Evolutionary conservation across 2,113 vertebrate species (phyloP).

Genomic region (Ardeotis arabs): DNA sequence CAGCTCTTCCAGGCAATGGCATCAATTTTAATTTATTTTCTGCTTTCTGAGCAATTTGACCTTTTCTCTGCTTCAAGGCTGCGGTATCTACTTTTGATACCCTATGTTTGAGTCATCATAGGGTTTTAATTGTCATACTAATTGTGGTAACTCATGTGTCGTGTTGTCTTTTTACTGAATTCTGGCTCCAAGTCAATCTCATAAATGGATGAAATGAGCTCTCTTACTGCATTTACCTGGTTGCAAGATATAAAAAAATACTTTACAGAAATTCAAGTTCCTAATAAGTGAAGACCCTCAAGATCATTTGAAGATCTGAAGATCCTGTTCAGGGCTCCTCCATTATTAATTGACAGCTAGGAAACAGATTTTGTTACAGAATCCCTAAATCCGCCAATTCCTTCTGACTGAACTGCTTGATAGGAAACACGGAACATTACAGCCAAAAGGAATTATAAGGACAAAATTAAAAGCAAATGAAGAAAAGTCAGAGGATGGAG

Average conservation of each 20-base stretch:
- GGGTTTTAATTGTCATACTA: neutral
- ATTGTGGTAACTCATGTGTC: neutral
- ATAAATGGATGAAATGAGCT: neutral
- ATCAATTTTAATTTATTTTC: neutral
- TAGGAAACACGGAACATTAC: neutral
- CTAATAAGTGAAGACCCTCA: neutral
- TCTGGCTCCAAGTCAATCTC: neutral
- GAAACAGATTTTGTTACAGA: neutral
- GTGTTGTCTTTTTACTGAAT: neutral
- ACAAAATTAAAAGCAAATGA: neutral
- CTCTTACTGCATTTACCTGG: neutral
- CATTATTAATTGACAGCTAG: neutral
- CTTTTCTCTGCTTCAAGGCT: neutral
- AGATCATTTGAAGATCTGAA: neutral
- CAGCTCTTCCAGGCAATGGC: neutral
- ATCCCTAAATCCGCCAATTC: neutral
- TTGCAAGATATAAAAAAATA: neutral
- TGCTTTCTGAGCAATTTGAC: slow-evolving; percentile 3
- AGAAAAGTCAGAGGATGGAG: neutral
- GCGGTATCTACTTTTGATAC: neutral
- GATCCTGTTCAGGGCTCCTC: neutral
- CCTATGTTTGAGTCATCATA: neutral
- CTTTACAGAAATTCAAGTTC: neutral
- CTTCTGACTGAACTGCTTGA: neutral
- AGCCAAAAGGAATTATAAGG: neutral